Evolutionary conservation across 2,113 vertebrate genomes (phyloP).

Genomic region (Ciconia boyciana): DNA sequence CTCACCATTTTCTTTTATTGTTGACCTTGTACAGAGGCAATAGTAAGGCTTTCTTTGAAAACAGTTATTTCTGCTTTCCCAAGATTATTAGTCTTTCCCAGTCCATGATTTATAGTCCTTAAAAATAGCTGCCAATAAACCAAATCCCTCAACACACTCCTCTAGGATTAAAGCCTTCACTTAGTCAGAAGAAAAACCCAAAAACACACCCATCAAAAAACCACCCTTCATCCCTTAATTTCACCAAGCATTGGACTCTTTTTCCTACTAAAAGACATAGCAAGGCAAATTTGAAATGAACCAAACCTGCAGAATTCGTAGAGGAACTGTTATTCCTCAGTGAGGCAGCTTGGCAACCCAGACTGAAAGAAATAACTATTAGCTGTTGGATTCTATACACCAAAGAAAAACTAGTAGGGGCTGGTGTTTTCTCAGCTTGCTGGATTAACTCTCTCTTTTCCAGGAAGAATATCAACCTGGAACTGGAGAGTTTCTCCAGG

Average conservation of each 20-base stretch:
- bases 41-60: constrained; percentile 1
- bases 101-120: background rate
- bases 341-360: background rate
- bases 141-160: background rate
- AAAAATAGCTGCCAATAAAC: constrained; percentile 15
- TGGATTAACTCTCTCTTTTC: background rate
- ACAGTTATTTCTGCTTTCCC: background rate
- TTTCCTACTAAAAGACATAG: background rate
- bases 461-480: background rate
- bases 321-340: background rate
- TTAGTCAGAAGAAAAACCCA: background rate
- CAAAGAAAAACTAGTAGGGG: background rate
- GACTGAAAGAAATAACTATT: background rate
- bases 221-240: background rate
- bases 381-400: background rate
- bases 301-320: background rate
- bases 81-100: constrained; percentile 1
- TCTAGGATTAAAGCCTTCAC: background rate
- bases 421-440: background rate
- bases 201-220: accelerated
- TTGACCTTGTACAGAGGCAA: background rate
- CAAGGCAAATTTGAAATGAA: background rate
- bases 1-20: background rate
- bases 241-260: background rate
- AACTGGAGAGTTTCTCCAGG: background rate